Evolutionary conservation across 2,797 vertebrate species (phyloP), one percentile per base, ranked within the genome.

Genomic region (Sparidentex hasta): DNA sequence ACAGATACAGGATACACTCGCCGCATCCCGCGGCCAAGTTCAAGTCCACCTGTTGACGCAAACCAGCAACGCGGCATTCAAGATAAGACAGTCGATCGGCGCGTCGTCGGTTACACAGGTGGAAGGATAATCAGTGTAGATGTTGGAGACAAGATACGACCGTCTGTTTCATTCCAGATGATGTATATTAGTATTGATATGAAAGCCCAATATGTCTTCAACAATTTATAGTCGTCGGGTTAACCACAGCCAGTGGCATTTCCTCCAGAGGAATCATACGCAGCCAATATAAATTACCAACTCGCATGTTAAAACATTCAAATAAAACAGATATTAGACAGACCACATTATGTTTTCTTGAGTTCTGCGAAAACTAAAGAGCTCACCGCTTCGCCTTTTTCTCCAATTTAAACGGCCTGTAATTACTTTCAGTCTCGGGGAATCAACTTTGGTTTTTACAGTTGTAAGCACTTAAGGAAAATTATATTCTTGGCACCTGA

Each of bases 391-490:
- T 86, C 59, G 67, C 66, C 64, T 70, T 88, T 91, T 93, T 82
- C 74, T 88, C 59, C 62, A 48, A 51, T 88, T 89, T 80, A 77
- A 91, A 87, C 48, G 65, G 63, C 64, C 78, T 65, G 71, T 91
- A 91, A 94, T 94, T 94, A 90, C 90, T 88, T 90, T 94, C 84
- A 90, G 87, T 93, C 88, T 76, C 77, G 50, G 73, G 82, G 85
- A 93, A 93, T 88, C 85, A 86, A 81, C 84, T 82, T 84, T 63
- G 70, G 86, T 93, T 95, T 94, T 91, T 88, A 93, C 92, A 95
- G 93, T 94, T 95, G 92, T 92, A 91, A 92, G 90, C 76, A 93
- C 86, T 94, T 93, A 87, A 85, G 85, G 83, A 88, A 94, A 93
- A 93, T 93, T 83, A 93, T 90, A 90, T 91, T 87, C 90, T 87